A percentile compares a stretch with the other conserved stretches of the same genome.
phyloP scores from a whole-genome alignment of 2,797 vertebrate species.

The Glossophaga mutica region DNA sequence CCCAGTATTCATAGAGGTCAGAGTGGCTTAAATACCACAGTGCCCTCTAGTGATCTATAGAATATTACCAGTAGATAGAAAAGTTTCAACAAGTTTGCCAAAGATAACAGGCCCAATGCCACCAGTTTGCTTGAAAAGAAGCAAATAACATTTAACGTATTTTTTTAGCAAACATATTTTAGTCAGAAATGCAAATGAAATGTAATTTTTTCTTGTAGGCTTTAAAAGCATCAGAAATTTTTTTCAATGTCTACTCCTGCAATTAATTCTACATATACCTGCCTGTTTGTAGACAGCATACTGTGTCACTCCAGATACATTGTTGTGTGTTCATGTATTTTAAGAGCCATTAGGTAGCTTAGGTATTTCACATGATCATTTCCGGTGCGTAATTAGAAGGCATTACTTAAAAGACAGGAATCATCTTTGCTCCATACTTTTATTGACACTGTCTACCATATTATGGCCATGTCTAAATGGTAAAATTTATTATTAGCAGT shows the following conservation, averaged over 20 bases:
- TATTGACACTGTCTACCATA: constrained; percentile 86
- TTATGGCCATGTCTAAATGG: constrained; percentile 85
- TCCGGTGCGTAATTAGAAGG: constrained; percentile 83
- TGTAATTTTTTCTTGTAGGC: not conserved
- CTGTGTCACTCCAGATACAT: not conserved
- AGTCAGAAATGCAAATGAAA: not conserved
- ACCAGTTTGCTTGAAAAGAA: not conserved
- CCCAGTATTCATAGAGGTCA: constrained; percentile 84
- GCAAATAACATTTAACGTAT: not conserved
- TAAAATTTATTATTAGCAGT: constrained; percentile 88
- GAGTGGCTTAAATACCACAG: constrained; percentile 88
- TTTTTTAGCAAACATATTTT: not conserved
- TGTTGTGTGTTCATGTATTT: constrained; percentile 52
- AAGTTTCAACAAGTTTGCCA: constrained; percentile 60
- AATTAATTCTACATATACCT: not conserved
- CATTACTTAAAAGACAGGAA: constrained; percentile 82
- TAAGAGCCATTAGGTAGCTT: constrained; percentile 76
- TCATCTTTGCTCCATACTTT: constrained; percentile 85
- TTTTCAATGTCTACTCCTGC: not conserved
- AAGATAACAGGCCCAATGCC: not conserved
- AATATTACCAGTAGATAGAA: constrained; percentile 38
- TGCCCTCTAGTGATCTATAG: constrained; percentile 91
- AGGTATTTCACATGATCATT: constrained; percentile 78
- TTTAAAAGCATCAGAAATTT: not conserved
- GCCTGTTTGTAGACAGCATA: not conserved